Base-by-base conservation (phyloP, 2,888 invertebrate species). In the Punctoribates punctum region DNA sequence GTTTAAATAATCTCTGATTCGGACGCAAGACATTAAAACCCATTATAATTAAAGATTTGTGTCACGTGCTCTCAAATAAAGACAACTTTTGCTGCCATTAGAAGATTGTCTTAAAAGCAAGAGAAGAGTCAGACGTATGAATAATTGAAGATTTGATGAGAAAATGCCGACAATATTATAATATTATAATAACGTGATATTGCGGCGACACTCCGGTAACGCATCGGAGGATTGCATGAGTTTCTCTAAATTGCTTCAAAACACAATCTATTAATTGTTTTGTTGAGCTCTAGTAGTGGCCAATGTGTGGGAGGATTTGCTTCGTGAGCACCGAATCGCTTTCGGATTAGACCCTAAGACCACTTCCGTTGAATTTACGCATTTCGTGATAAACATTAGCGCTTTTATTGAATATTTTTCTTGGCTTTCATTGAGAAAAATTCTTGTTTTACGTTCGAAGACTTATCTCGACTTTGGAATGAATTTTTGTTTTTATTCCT, bases 191-290 rank as follows among this genome's bases (percentile, higher is more conserved):
- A 72, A 72, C 72, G 72, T 72, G 72, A 72, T 46, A 25, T 72
- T 20, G 23, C 2, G 42, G 27, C 25, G 38, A 72, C 3, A 48
- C 11, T 13, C 2, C 9, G 8, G 27, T 11, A 72, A 72, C 20
- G 25, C 72, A 72, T 72, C 13, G 20, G 23, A 46, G 25, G 1
- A 72, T 72, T 48, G 72, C 72, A 72, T 72, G 72, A 72, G 72
- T 72, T 72, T 72, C 72, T 72, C 72, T 72, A 72, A 72, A 72
- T 72, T 72, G 48, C 46, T 46, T 72, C 25, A 72, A 70, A 72
- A 72, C 48, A 42, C 11, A 15, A 70, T 3, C 25, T 67, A 67
- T 67, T 67, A 67, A 67, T 46, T 70, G 70, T 38, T 27, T 72
- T 46, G 25, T 29, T 72, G 4, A 17, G 1, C 15, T 72, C 4